These are phyloP conservation scores for Austrolebias charrua DNA, from an alignment of 2,797 vertebrate genomes.

Conservation along the genomic window DNA sequence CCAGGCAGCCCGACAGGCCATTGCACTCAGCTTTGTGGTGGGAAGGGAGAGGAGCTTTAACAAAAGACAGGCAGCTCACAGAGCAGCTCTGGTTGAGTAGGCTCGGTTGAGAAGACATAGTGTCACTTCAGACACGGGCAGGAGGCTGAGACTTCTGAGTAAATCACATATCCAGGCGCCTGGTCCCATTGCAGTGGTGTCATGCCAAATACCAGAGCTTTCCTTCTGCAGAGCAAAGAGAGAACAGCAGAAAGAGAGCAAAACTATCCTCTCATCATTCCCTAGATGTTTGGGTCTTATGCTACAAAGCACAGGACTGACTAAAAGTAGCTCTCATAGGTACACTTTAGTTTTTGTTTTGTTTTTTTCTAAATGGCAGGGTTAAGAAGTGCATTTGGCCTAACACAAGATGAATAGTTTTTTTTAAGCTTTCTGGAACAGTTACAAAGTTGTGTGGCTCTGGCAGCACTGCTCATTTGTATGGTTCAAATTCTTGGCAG, in stretches of 20 bases:
- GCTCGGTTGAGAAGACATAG: conserved; percentile 74
- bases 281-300: conserved; percentile 63
- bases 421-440: conserved; percentile 43
- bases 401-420: conserved; percentile 24
- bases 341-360: conserved; percentile 30
- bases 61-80: conserved; percentile 77
- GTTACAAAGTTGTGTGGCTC: conserved; percentile 42
- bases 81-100: conserved; percentile 74
- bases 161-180: conserved; percentile 70
- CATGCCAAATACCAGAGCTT: conserved; percentile 68
- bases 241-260: conserved; percentile 31
- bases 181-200: conserved; percentile 54
- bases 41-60: conserved; percentile 71
- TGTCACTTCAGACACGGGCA: conserved; percentile 70
- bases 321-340: conserved; percentile 27
- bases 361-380: conserved; percentile 38
- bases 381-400: conserved; percentile 58
- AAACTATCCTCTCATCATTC: conserved; percentile 56
- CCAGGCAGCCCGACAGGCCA: conserved; percentile 73
- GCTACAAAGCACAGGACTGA: conserved; percentile 19
- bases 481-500: too few species aligned
- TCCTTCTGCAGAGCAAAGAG: conserved; percentile 51
- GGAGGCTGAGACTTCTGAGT: conserved; percentile 68
- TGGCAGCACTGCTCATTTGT: too few species aligned
- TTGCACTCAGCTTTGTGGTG: conserved; percentile 72